Conservation (phyloP, 2,888 invertebrate genomes). For the Himalopsyche anomala region DNA sequence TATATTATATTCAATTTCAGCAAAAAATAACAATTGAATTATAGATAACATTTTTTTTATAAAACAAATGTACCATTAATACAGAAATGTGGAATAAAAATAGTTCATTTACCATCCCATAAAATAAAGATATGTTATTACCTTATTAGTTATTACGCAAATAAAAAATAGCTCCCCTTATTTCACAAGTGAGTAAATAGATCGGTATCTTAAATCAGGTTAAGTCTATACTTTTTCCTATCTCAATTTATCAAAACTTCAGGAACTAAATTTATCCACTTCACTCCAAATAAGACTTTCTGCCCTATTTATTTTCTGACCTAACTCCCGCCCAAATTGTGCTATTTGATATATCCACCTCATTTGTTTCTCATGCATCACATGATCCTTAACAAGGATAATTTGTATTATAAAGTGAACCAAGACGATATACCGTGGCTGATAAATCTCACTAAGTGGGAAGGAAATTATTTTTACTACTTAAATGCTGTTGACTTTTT, state of each 20-base stretch:
- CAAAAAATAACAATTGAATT: too few relatives aligned
- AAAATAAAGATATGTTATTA: not conserved
- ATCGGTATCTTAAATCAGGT: not conserved
- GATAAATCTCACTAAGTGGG: too few relatives aligned
- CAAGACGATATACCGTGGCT: too few relatives aligned
- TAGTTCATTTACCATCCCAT: not conserved
- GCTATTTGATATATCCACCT: not conserved
- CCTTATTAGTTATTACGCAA: not conserved
- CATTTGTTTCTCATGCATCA: not conserved
- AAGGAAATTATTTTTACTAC: too few relatives aligned
- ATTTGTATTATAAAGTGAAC: not conserved
- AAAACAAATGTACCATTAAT: not conserved
- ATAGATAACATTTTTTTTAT: too few relatives aligned
- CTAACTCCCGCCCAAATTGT: not conserved
- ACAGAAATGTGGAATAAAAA: not conserved
- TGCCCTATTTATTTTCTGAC: constrained; percentile 9
- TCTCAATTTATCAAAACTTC: constrained; percentile 31
- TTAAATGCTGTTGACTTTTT: too few relatives aligned
- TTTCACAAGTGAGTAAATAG: too few relatives aligned
- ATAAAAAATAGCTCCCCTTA: not conserved
- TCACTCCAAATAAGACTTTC: not conserved
- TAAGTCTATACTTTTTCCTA: not conserved
- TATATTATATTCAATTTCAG: too few relatives aligned
- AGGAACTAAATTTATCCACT: not conserved
- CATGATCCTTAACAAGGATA: not conserved